Base-by-base conservation (phyloP, 2,888 invertebrate genomes). In the Enchytraeus crypticus region DNA sequence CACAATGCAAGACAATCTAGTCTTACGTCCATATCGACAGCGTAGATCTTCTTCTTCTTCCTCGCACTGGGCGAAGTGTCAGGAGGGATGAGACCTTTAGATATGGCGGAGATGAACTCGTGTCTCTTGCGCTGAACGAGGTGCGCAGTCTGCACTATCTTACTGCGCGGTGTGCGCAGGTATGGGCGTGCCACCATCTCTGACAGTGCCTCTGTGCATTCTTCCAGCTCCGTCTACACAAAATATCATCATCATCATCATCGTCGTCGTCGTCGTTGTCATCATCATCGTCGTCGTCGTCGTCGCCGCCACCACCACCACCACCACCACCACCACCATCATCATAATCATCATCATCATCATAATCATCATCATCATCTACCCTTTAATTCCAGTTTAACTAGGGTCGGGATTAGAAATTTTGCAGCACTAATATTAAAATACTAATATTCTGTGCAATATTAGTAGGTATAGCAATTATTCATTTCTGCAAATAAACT, bases 131-230 rank as follows among this genome's bases (percentile, higher is more conserved):
- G 77, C 67, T 84, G 80, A 4, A 84, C 83, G 60, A 84, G 76
- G 49, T 82, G 80, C 21, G 85, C 84, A 46, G 84, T 84, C 73
- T 85, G 84, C 32, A 85, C 82, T 66, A 86, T 85, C 65, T 84
- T 83, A 60, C 82, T 78, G 62, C 84, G 82, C 1, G 85, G 85
- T 18, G 85, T 85, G 29, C 77, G 70, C 49, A 86, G 75, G 72
- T 85, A 85, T 0, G 84, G 83, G 23, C 85, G 77, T 8, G 85
- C 84, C 27, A 86, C 83, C 83, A 85, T 84, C 73, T 85, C 85
- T 21, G 85, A 85, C 51, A 86, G 74, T 65, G 83, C 84, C 73
- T 86, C 85, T 1, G 85, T 85, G 21, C 83, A 83, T 71, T 85
- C 84, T 74, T 86, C 86, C 51, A 86, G 74, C 74, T 86, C 86